A percentile compares a stretch with the other conserved stretches of the same genome.
Conservation (phyloP, 2,113 vertebrate genomes). For the Dendrocopos noguchii region DNA sequence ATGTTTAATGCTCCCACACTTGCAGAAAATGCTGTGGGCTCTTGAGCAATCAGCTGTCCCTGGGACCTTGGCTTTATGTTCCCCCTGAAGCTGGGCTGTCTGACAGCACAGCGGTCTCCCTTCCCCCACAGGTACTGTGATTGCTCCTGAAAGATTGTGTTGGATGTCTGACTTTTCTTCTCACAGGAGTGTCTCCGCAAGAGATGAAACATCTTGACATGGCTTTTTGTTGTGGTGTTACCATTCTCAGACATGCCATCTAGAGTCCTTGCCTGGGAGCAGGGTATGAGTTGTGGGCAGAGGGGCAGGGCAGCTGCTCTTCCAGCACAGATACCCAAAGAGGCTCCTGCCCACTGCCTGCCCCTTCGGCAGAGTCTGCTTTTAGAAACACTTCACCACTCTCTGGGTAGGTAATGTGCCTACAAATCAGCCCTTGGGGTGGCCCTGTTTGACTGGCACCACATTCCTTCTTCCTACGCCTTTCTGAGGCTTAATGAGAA, state of each 20-base stretch:
- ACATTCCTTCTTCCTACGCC: accelerated
- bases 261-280: not conserved
- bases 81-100: not conserved
- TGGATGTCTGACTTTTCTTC: not conserved
- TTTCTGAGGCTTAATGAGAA: accelerated
- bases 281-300: not conserved
- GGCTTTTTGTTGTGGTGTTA: accelerated
- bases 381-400: accelerated
- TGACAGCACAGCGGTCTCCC: accelerated
- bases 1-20: not conserved
- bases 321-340: accelerated
- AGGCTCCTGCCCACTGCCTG: accelerated
- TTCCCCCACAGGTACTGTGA: accelerated
- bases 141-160: not conserved
- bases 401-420: not conserved
- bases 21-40: accelerated
- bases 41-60: not conserved
- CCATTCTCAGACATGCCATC: accelerated
- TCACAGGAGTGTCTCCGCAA: accelerated
- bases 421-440: no score
- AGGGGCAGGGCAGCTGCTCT: not conserved
- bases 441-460: accelerated
- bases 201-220: not conserved
- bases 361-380: not conserved
- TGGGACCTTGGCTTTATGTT: not conserved